Evolutionary conservation across 2,888 invertebrate species (phyloP).

Genomic region (Scotopteryx bipunctaria): DNA sequence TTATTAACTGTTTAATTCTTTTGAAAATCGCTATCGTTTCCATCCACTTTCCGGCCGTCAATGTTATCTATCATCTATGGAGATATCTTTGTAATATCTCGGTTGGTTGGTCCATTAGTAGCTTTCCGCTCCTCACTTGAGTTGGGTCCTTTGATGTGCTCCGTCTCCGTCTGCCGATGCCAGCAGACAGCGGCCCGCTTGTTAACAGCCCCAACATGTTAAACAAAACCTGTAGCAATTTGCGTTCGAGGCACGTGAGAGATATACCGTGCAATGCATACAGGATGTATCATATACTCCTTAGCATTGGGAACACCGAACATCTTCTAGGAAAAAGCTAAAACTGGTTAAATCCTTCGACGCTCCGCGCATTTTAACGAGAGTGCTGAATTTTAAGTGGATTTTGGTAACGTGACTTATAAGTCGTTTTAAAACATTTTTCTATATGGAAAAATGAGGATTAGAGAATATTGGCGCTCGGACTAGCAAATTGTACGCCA

Average conservation of each 20-base stretch:
- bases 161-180: conserved; percentile 42
- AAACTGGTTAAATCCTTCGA: conserved; percentile 50
- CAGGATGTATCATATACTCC: conserved; percentile 51
- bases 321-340: conserved; percentile 62
- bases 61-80: conserved; percentile 19
- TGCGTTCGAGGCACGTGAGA: conserved; percentile 65
- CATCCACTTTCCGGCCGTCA: conserved; percentile 16
- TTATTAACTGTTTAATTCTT: conserved; percentile 1
- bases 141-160: conserved; percentile 55
- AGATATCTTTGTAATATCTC: conserved; percentile 13
- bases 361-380: conserved; percentile 47
- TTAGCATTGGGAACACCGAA: conserved; percentile 55
- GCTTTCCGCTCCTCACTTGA: conserved; percentile 53
- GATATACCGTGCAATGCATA: conserved; percentile 56
- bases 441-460: neutral
- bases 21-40: neutral
- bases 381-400: conserved; percentile 35
- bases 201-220: conserved; percentile 52
- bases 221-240: conserved; percentile 66
- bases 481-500: conserved; percentile 1
- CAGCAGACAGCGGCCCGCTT: conserved; percentile 62
- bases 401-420: conserved; percentile 27
- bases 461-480: neutral
- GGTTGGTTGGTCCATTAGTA: conserved; percentile 22
- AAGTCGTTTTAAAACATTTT: conserved; percentile 14